Evolutionary conservation across 2,888 invertebrate genomes (phyloP), one percentile per base, ranked within the genome.

Genomic region (Spisula subtruncata): DNA sequence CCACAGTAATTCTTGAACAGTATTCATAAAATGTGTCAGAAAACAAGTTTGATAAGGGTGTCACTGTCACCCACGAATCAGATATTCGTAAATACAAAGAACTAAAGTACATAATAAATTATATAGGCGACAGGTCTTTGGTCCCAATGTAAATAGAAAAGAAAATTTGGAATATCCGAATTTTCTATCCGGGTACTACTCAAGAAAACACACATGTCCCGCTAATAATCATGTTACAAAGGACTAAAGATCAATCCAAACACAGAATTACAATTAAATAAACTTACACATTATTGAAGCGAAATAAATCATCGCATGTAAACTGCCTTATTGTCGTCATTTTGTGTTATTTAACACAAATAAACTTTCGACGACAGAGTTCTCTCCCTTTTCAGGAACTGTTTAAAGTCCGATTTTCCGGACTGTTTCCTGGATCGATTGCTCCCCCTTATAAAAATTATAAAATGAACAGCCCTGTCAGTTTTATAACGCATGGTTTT

Each of bases 311-410:
- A 96, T 98, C 98, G 96, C 99, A 99, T 0, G 98, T 98, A 97
- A 99, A 99, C 20, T 99, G 98, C 92, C 99, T 97, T 94, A 99
- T 97, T 10, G 99, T 98, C 8, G 99, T 99, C 99, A 99, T 99
- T 20, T 56, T 46, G 48, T 35, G n/a, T 41, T 35, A 66, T 10
- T 51, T 16, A 8, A 66, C 60, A 66, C 60, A 66, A 25, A n/a
- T n/a, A n/a, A 18, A 18, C 20, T 56, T 66, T 25, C 10, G n/a
- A n/a, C 25, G 60, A 10, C 12, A 10, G n/a, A 66, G 25, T 66
- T 66, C 10, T 66, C 60, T 66, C 60, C 60, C 60, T 66, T 66
- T n/a, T 25, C 8, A 25, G 6, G 5, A 6, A 8, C 14, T 14
- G 5, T 10, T 51, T 51, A 51, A 51, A 51, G 14, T 16, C 51